Percentiles rank a stretch among this genome's conserved stretches.
These are phyloP conservation scores for Ranitomeya variabilis DNA, from an alignment of 2,113 vertebrate genomes.

Conservation along the genomic window DNA sequence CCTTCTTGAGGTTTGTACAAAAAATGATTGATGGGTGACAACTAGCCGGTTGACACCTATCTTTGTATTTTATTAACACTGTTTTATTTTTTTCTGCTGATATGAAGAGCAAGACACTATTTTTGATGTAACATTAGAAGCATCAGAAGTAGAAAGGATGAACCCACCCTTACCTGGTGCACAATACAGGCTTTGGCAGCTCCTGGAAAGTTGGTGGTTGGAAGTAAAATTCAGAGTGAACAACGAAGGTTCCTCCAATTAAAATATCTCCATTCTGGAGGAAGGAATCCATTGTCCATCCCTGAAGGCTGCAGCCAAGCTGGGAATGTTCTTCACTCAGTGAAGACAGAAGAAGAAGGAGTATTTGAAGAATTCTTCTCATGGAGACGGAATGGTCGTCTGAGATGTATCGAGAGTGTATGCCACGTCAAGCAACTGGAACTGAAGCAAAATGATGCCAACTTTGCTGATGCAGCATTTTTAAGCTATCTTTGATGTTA, in stretches of 20 bases:
- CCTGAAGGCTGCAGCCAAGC: not conserved
- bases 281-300: constrained; percentile 28
- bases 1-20: no score
- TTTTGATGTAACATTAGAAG: no score
- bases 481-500: no score
- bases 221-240: constrained; percentile 12
- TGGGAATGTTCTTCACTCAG: not conserved
- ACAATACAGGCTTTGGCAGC: not conserved
- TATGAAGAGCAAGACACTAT: no score
- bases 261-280: constrained; percentile 19
- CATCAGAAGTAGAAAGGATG: not conserved
- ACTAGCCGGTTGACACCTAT: no score
- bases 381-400: not conserved
- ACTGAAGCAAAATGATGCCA: not conserved
- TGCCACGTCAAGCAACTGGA: not conserved
- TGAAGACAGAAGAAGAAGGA: constrained; percentile 1
- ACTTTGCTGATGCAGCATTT: no score
- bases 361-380: constrained; percentile 8
- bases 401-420: not conserved
- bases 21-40: no score
- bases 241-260: not conserved
- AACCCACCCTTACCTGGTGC: constrained; percentile 3
- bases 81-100: no score
- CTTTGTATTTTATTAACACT: no score
- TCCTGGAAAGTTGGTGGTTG: constrained; percentile 10